Conservation (phyloP, 2,113 vertebrate genomes). For the Scalopus aquaticus region DNA sequence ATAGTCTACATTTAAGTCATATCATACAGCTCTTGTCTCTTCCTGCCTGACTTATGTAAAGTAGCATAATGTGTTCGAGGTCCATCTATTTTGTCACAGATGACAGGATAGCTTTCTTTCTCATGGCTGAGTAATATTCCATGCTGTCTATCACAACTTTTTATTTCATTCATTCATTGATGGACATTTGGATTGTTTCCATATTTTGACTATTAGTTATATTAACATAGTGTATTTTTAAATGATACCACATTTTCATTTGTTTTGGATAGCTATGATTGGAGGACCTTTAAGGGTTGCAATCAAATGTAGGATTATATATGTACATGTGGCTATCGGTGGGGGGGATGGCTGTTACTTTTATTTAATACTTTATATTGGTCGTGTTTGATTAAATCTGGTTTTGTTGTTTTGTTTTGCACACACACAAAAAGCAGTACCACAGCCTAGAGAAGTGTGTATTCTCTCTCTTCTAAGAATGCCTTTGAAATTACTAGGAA, state of each 20-base stretch:
- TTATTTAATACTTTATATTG: background rate
- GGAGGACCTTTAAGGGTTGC: background rate
- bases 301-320: background rate
- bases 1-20: background rate
- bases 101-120: background rate
- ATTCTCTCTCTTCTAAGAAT: background rate
- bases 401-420: background rate
- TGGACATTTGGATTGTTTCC: background rate
- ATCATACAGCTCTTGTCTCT: background rate
- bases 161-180: background rate
- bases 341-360: background rate
- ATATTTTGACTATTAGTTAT: background rate
- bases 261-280: background rate
- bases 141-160: background rate
- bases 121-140: background rate
- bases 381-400: background rate
- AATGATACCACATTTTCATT: conserved; percentile 14
- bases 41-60: background rate
- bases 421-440: background rate
- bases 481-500: conserved; percentile 23
- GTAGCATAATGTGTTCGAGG: background rate
- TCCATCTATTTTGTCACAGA: background rate
- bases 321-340: background rate
- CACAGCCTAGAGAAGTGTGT: background rate
- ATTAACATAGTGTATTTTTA: background rate